Evolutionary conservation across 2,113 vertebrate genomes (phyloP).

Genomic region (Heliornis fulica): DNA sequence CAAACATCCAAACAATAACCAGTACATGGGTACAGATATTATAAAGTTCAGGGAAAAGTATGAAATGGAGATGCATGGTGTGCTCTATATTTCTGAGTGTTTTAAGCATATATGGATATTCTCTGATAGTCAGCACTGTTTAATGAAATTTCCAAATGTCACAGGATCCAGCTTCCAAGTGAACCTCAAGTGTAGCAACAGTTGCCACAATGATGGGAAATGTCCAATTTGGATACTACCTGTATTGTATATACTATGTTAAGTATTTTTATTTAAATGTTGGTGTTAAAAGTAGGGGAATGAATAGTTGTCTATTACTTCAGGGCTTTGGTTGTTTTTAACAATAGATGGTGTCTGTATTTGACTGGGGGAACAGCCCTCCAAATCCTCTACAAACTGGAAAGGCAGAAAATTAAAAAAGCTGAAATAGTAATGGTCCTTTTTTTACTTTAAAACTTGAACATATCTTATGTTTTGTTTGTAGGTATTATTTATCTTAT

Average conservation of each 20-base stretch:
- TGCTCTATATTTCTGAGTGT: not conserved
- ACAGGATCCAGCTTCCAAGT: not conserved
- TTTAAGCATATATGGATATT: not conserved
- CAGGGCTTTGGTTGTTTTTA: not conserved
- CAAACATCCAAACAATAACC: not conserved
- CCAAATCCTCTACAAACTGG: not conserved
- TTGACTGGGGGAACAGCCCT: not conserved
- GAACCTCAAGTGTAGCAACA: not conserved
- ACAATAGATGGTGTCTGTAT: not conserved
- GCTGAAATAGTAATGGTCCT: not conserved
- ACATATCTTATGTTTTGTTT: not conserved
- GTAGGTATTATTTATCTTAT: not conserved
- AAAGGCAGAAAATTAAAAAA: not conserved
- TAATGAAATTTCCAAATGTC: not conserved
- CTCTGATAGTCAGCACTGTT: not conserved
- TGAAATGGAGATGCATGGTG: not conserved
- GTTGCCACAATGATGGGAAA: not conserved
- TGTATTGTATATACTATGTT: fast-evolving
- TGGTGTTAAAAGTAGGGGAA: not conserved
- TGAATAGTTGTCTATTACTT: not conserved
- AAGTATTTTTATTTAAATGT: not conserved
- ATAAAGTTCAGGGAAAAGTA: not conserved
- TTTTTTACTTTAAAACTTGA: not conserved
- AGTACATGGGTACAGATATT: not conserved
- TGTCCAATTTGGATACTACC: not conserved